phyloP scores from a whole-genome alignment of 1,140 invertebrate species.

The Drosophila littoralis region DNA sequence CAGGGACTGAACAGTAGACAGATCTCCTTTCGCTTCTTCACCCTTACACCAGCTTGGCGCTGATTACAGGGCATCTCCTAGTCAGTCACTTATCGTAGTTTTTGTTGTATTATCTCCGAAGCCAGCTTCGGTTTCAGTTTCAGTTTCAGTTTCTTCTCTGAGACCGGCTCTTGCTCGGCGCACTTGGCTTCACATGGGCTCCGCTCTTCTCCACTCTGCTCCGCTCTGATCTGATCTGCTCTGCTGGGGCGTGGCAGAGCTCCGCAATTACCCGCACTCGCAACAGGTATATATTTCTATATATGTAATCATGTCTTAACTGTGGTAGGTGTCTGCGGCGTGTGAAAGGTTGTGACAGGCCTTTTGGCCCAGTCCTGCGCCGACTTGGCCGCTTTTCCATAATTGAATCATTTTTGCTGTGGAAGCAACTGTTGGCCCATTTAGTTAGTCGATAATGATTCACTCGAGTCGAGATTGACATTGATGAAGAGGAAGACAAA shows the following conservation, averaged over 20 bases:
- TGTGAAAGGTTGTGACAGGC: conserved; percentile 67
- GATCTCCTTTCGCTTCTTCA: not conserved
- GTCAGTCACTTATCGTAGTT: conserved; percentile 3
- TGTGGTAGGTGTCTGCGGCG: not conserved
- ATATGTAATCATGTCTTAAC: conserved; percentile 13
- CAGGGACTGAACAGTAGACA: too few species aligned
- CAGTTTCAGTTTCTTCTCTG: conserved; percentile 1
- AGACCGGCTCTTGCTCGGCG: conserved; percentile 61
- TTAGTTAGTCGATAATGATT: not conserved
- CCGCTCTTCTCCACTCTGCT: not conserved
- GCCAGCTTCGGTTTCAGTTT: not conserved
- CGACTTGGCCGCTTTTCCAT: conserved; percentile 5
- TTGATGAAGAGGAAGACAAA: not conserved
- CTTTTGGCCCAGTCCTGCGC: conserved; percentile 5
- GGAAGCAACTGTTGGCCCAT: not conserved
- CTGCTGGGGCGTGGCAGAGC: conserved; percentile 44
- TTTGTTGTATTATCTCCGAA: conserved; percentile 4
- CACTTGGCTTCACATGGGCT: conserved; percentile 62
- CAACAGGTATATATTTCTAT: not conserved
- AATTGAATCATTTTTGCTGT: conserved; percentile 25
- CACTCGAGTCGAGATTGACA: not conserved
- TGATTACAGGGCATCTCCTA: not conserved
- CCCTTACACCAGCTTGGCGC: not conserved
- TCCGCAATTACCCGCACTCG: conserved; percentile 4
- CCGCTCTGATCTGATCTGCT: conserved; percentile 1